A percentile compares a stretch with the other conserved stretches of the same genome.
These are phyloP conservation scores for Pachymerium ferrugineum DNA, from an alignment of 2,888 invertebrate genomes.

Conservation along the genomic window DNA sequence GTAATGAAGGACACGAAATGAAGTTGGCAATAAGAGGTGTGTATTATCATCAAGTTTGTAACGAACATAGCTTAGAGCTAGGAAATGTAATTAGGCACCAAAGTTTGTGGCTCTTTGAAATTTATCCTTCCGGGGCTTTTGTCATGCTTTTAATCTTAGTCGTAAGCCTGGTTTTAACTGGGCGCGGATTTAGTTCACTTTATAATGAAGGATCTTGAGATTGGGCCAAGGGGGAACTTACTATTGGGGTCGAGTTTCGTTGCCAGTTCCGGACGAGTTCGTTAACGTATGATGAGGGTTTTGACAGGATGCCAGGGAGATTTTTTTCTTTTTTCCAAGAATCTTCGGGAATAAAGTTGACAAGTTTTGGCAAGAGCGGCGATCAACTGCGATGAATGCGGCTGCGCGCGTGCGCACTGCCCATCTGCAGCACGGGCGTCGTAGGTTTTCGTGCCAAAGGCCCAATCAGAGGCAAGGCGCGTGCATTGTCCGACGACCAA, in stretches of 20 bases:
- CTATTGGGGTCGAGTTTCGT: not conserved
- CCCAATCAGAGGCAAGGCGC: slow-evolving; percentile 32
- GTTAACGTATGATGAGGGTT: slow-evolving; percentile 16
- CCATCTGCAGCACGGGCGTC: slow-evolving; percentile 23
- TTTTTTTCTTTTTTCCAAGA: slow-evolving; percentile 33
- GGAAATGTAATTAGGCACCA: not conserved
- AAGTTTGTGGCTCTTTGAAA: too few relatives aligned
- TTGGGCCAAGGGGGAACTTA: slow-evolving; percentile 27
- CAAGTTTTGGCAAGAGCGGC: slow-evolving; percentile 4
- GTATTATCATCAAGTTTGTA: not conserved
- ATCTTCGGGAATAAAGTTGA: slow-evolving; percentile 27
- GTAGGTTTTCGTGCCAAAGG: slow-evolving; percentile 30
- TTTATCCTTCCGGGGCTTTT: too few relatives aligned
- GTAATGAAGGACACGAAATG: not conserved
- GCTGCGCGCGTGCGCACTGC: slow-evolving; percentile 33
- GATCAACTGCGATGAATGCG: slow-evolving; percentile 27
- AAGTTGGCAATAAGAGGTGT: not conserved
- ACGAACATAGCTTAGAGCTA: not conserved
- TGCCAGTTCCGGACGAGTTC: not conserved
- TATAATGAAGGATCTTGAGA: not conserved
- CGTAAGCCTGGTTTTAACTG: too few relatives aligned
- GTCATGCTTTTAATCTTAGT: not conserved
- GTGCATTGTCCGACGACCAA: slow-evolving; percentile 32
- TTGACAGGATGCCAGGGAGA: slow-evolving; percentile 31
- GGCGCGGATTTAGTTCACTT: not conserved